Percentiles rank a stretch among this genome's conserved stretches.
These are phyloP conservation scores for Paramisgurnus dabryanus DNA, from an alignment of 2,113 vertebrate species.

Conservation along the genomic window DNA sequence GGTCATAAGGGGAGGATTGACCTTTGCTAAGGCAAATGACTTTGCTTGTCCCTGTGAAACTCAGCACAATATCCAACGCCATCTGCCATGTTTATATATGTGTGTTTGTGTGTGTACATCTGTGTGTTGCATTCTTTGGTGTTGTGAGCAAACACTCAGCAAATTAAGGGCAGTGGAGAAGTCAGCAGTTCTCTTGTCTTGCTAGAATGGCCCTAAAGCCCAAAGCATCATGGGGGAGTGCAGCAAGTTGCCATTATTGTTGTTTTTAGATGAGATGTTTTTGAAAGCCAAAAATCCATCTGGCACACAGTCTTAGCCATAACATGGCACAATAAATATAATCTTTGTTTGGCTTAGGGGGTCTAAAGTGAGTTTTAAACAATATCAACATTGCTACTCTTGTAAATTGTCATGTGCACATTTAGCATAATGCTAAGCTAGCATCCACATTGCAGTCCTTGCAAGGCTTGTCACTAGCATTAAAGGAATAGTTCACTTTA, in stretches of 20 bases:
- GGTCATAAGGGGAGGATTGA: conserved; percentile 75
- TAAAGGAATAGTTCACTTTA: neutral
- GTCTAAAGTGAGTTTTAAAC: no score
- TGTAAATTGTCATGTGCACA: no score
- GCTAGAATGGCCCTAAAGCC: conserved; percentile 30
- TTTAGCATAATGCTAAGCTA: no score
- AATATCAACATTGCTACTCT: no score
- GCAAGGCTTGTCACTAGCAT: no score
- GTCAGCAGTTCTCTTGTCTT: conserved; percentile 53
- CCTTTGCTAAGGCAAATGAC: conserved; percentile 67
- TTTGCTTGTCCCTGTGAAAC: conserved; percentile 64
- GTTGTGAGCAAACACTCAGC: conserved; percentile 48
- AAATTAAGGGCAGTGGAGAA: conserved; percentile 50
- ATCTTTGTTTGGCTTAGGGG: no score
- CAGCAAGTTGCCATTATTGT: conserved; percentile 37
- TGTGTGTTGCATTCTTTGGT: conserved; percentile 37
- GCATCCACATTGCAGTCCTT: no score
- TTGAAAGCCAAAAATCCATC: neutral
- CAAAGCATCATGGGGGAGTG: conserved; percentile 34
- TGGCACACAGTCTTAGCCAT: neutral
- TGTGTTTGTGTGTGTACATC: conserved; percentile 20
- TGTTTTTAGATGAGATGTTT: neutral
- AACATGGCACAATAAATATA: neutral
- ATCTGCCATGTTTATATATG: conserved; percentile 69
- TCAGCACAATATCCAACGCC: conserved; percentile 66